Conservation (phyloP, 1,140 invertebrate species). For the Drosophila jambulina region DNA sequence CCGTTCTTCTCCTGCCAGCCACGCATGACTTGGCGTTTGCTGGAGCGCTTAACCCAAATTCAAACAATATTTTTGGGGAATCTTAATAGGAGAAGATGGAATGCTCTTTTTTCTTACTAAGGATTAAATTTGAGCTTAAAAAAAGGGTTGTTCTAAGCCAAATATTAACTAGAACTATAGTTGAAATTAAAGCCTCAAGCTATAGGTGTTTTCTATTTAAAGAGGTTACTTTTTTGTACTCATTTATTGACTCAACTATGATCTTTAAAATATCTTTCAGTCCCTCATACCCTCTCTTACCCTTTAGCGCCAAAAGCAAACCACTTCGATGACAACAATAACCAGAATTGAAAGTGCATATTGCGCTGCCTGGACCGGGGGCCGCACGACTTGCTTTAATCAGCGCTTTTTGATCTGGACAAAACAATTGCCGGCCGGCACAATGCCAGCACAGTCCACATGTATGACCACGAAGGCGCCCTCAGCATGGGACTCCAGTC, state of each 20-base stretch:
- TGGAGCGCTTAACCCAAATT: slow-evolving; percentile 77
- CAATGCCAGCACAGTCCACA: slow-evolving; percentile 1
- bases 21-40: slow-evolving; percentile 71
- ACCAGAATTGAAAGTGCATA: slow-evolving; percentile 60
- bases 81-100: not conserved
- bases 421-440: slow-evolving; percentile 75
- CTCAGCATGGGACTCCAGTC: slow-evolving; percentile 1
- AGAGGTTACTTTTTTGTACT: too few species aligned
- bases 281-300: slow-evolving; percentile 4
- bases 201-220: not conserved
- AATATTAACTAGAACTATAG: not conserved
- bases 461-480: slow-evolving; percentile 24
- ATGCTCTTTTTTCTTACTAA: not conserved
- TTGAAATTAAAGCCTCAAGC: not conserved
- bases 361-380: slow-evolving; percentile 40
- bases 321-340: slow-evolving; percentile 65
- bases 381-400: slow-evolving; percentile 67
- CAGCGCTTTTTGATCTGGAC: slow-evolving; percentile 72
- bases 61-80: slow-evolving; percentile 24
- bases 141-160: not conserved
- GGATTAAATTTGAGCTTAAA: not conserved
- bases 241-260: not conserved
- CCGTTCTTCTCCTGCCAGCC: slow-evolving; percentile 51
- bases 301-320: slow-evolving; percentile 11
- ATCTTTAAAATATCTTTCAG: too few species aligned